Conservation (phyloP, 2,888 invertebrate species). For the Xestia rhomboidea region DNA sequence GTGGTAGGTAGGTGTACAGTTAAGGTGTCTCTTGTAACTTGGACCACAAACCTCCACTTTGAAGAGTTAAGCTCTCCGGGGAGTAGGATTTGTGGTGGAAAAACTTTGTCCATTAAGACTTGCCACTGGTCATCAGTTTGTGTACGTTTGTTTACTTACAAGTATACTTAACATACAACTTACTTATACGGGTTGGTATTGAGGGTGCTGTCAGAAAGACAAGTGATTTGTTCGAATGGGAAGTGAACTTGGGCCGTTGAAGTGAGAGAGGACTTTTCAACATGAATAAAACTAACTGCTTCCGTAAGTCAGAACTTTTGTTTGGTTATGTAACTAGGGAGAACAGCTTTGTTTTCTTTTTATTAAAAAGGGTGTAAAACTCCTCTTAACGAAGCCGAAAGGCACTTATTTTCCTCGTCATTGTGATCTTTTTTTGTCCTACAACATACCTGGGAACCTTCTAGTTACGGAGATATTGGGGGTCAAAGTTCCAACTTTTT, state of each 20-base stretch:
- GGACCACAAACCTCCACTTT: constrained; percentile 64
- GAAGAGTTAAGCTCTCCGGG: constrained; percentile 69
- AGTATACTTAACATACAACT: constrained; percentile 42
- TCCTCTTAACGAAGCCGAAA: too few species aligned
- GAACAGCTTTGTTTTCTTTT: neutral
- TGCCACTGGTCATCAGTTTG: constrained; percentile 74
- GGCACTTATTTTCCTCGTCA: too few species aligned
- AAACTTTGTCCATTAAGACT: constrained; percentile 86
- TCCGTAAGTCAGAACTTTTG: neutral
- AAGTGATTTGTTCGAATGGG: constrained; percentile 16
- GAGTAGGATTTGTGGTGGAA: constrained; percentile 82
- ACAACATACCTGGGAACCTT: too few species aligned
- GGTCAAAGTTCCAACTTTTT: too few species aligned
- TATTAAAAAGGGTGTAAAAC: too few species aligned
- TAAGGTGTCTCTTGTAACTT: constrained; percentile 48
- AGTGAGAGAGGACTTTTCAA: neutral
- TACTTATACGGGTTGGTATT: constrained; percentile 25
- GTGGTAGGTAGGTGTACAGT: neutral
- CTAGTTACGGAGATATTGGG: too few species aligned
- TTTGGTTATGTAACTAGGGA: neutral
- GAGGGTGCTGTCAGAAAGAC: constrained; percentile 12
- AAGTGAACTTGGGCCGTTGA: neutral
- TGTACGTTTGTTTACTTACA: constrained; percentile 66
- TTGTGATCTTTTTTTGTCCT: too few species aligned
- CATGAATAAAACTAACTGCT: neutral